These are phyloP conservation scores for Muscina levida DNA, from an alignment of 2,888 invertebrate genomes.

Conservation along the genomic window DNA sequence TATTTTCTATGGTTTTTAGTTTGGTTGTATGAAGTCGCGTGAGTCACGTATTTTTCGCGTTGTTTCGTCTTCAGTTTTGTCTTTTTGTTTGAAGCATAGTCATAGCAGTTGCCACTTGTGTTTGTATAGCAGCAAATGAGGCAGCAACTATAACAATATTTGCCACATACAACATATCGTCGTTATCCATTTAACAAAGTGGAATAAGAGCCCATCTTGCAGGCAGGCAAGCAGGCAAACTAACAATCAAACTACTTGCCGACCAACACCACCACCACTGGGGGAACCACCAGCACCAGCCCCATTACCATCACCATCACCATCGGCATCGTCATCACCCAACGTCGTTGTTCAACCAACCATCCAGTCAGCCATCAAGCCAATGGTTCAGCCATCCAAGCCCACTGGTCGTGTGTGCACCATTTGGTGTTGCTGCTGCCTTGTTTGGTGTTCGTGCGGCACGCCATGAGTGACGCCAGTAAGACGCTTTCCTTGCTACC, in stretches of 20 bases:
- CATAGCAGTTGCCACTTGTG: neutral
- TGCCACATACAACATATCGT: neutral
- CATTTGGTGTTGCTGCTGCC: conserved; percentile 27
- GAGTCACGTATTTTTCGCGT: conserved; percentile 43
- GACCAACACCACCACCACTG: conserved; percentile 10
- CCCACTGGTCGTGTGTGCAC: conserved; percentile 17
- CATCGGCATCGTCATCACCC: conserved; percentile 30
- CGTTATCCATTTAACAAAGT: conserved; percentile 10
- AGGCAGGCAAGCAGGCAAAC: neutral
- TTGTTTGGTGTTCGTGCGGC: conserved; percentile 69
- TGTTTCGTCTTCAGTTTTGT: neutral
- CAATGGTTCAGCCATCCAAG: neutral
- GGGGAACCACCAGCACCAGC: too few species aligned
- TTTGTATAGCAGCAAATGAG: neutral
- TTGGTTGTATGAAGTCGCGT: conserved; percentile 19
- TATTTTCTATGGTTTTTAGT: conserved; percentile 1
- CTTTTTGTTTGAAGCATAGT: conserved; percentile 35
- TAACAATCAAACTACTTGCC: conserved; percentile 26
- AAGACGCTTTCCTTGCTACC: conserved; percentile 68
- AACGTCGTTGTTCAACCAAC: conserved; percentile 19
- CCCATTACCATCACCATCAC: too few species aligned
- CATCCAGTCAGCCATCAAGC: neutral
- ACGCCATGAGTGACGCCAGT: conserved; percentile 77
- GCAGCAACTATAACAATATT: too few species aligned
- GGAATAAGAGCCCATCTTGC: too few species aligned